These are phyloP conservation scores for Monochamus alternatus DNA, from an alignment of 2,888 invertebrate species.

Conservation along the genomic window DNA sequence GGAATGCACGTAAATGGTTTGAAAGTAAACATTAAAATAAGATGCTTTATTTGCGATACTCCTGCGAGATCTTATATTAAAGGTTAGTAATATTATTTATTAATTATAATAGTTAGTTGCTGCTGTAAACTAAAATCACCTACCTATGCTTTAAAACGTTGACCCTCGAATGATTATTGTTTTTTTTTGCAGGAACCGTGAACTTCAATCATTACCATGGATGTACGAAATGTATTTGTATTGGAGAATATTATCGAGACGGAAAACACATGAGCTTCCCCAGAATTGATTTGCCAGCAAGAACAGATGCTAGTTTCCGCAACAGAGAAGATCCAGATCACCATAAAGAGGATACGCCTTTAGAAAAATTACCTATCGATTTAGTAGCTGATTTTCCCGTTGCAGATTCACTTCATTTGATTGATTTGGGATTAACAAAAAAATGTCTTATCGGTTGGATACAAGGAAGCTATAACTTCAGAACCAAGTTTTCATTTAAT, in stretches of 20 bases:
- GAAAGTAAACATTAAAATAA: constrained; percentile 23
- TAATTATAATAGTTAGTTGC: too few species aligned
- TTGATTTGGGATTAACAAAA: constrained; percentile 50
- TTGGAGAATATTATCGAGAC: neutral
- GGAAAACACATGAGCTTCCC: neutral
- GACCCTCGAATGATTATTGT: neutral
- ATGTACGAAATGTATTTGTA: neutral
- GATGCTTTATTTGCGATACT: constrained; percentile 36
- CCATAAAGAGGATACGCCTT: constrained; percentile 47
- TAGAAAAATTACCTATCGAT: constrained; percentile 49
- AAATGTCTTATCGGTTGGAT: constrained; percentile 47
- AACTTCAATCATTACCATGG: neutral
- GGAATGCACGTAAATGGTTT: constrained; percentile 3
- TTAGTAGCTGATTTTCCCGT: constrained; percentile 54
- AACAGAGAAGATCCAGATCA: constrained; percentile 40
- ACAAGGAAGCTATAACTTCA: too few species aligned
- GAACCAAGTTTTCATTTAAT: too few species aligned
- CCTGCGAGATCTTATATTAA: constrained; percentile 31
- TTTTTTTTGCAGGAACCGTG: neutral
- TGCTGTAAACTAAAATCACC: too few species aligned
- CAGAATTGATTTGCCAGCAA: neutral
- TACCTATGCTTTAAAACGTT: too few species aligned
- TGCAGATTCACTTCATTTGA: constrained; percentile 52
- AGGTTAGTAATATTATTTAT: constrained; percentile 25
- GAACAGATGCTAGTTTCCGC: constrained; percentile 46